Conservation (phyloP, 2,113 vertebrate genomes). For the Prunella himalayana region DNA sequence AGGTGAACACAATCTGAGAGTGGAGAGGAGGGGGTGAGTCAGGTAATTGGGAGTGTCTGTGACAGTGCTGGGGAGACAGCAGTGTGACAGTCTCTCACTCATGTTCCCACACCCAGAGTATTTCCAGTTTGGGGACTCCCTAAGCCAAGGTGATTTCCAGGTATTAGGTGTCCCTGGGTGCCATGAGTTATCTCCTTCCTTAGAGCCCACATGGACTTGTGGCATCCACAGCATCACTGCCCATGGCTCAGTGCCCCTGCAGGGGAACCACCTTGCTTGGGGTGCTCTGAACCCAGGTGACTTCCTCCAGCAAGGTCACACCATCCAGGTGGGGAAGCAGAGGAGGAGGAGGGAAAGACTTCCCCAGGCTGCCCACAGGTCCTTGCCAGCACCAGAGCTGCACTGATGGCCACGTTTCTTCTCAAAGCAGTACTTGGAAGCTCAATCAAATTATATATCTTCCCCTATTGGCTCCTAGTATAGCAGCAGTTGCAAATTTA, state of each 20-base stretch:
- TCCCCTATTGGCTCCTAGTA: neutral
- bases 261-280: fast-evolving
- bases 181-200: neutral
- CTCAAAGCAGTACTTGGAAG: neutral
- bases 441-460: neutral
- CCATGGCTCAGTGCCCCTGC: fast-evolving
- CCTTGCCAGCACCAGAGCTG: fast-evolving
- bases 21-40: neutral
- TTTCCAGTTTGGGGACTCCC: neutral
- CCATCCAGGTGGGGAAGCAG: neutral
- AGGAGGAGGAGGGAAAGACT: neutral
- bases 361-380: neutral
- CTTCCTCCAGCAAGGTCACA: neutral
- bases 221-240: neutral
- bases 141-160: neutral
- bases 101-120: neutral
- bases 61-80: neutral
- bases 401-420: fast-evolving
- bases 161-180: neutral
- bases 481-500: neutral
- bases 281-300: neutral
- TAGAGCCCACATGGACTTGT: fast-evolving
- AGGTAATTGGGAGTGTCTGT: neutral
- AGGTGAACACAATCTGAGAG: neutral
- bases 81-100: fast-evolving